Conservation (phyloP, 2,888 invertebrate species). For the Heliconius erato region DNA sequence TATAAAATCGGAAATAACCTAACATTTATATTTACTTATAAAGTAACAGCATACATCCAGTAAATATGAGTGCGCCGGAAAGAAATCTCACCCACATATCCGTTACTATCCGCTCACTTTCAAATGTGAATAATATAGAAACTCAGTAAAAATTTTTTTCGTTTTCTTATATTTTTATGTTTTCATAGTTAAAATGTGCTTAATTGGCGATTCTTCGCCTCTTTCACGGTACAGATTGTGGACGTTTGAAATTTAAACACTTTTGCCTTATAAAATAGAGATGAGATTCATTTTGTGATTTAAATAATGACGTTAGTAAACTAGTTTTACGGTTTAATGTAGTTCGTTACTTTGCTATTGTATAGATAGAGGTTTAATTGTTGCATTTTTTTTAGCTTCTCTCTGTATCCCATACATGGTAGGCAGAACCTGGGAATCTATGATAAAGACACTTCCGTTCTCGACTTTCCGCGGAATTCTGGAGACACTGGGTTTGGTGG, state of each 20-base stretch:
- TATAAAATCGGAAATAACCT: conserved; percentile 43
- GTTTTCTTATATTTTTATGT: conserved; percentile 21
- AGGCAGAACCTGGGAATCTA: not conserved
- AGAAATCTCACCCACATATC: conserved; percentile 50
- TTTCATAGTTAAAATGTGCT: conserved; percentile 13
- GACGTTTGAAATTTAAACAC: conserved; percentile 7
- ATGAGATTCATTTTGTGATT: conserved; percentile 10
- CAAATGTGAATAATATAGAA: conserved; percentile 35
- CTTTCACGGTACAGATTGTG: conserved; percentile 19
- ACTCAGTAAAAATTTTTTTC: conserved; percentile 3
- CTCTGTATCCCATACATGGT: not conserved
- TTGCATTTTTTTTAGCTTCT: not conserved
- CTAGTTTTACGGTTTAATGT: conserved; percentile 12
- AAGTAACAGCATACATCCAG: conserved; percentile 32
- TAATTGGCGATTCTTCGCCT: conserved; percentile 21
- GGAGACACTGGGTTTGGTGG: no score
- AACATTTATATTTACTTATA: conserved; percentile 45
- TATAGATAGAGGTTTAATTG: not conserved
- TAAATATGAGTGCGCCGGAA: conserved; percentile 46
- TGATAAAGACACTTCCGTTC: not conserved
- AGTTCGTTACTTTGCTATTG: conserved; percentile 4
- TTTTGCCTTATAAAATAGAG: conserved; percentile 7
- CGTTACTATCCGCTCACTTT: conserved; percentile 44
- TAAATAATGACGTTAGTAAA: conserved; percentile 5
- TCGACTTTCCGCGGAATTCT: no score